These are phyloP conservation scores for Formica selysi DNA, from an alignment of 1,140 invertebrate species.

Conservation along the genomic window DNA sequence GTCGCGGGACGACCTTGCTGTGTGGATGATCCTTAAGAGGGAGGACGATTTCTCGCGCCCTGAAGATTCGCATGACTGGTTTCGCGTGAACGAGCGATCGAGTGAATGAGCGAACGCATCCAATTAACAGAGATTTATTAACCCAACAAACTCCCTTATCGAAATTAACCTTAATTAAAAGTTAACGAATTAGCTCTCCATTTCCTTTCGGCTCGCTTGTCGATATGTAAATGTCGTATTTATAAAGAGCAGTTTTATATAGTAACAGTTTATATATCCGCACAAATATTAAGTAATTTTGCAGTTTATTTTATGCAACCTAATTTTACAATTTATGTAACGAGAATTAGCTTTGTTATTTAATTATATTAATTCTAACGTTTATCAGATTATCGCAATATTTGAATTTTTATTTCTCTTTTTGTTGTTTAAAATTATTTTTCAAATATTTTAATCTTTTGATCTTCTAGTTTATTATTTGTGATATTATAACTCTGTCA, in stretches of 20 bases:
- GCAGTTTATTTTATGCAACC: background rate
- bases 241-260: background rate
- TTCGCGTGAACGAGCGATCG: slow-evolving; percentile 54
- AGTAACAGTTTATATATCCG: background rate
- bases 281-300: background rate
- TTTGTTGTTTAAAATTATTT: background rate
- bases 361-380: background rate
- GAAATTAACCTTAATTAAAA: slow-evolving; percentile 64
- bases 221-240: slow-evolving; percentile 1
- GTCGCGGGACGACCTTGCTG: slow-evolving; percentile 14
- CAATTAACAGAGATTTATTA: slow-evolving; percentile 64
- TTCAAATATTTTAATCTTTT: background rate
- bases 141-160: slow-evolving; percentile 58
- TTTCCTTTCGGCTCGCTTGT: slow-evolving; percentile 15
- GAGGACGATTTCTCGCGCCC: slow-evolving; percentile 56
- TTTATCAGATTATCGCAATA: background rate
- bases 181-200: slow-evolving; percentile 40
- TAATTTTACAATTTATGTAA: slow-evolving; percentile 1
- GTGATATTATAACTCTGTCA: background rate
- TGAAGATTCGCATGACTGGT: slow-evolving; percentile 55
- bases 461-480: background rate
- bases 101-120: slow-evolving; percentile 59
- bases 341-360: background rate
- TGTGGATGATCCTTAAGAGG: slow-evolving; percentile 54
- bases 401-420: background rate